Evolutionary conservation across 2,113 vertebrate species (phyloP).

Genomic region (Gallinago media): DNA sequence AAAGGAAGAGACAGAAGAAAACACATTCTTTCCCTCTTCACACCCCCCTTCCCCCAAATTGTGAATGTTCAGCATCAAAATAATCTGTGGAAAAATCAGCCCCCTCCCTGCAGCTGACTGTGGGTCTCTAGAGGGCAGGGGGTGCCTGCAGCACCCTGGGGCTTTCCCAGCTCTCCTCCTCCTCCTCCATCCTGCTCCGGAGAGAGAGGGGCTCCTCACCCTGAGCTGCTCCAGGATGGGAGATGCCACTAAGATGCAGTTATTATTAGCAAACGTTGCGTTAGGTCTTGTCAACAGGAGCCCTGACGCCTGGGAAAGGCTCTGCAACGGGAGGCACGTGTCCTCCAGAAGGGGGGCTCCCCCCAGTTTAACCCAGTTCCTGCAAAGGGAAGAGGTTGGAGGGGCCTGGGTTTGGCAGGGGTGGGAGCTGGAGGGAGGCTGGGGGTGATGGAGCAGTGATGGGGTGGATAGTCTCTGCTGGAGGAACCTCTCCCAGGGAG

Average conservation of each 20-base stretch:
- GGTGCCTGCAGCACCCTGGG: background rate
- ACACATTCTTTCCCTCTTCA: background rate
- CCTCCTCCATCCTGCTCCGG: accelerated
- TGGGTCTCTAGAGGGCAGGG: accelerated
- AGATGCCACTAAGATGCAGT: background rate
- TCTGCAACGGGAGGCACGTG: background rate
- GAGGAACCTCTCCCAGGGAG: background rate
- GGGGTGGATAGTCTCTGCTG: too few species aligned
- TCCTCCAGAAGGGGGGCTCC: background rate
- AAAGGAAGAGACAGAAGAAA: background rate
- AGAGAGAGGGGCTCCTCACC: background rate
- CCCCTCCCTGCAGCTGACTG: background rate
- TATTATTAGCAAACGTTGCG: background rate
- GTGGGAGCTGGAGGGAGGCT: background rate
- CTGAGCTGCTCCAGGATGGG: background rate
- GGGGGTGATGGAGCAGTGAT: accelerated
- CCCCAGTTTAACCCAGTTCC: background rate
- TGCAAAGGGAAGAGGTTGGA: accelerated
- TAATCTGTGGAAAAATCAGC: background rate
- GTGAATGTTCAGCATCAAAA: background rate
- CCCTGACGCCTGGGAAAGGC: background rate
- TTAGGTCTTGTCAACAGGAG: slow-evolving; percentile 14
- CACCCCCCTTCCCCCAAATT: background rate
- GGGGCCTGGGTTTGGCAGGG: accelerated
- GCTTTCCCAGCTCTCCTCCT: background rate